Evolutionary conservation across 2,888 invertebrate species (phyloP).

Genomic region (Augiades crinisus): DNA sequence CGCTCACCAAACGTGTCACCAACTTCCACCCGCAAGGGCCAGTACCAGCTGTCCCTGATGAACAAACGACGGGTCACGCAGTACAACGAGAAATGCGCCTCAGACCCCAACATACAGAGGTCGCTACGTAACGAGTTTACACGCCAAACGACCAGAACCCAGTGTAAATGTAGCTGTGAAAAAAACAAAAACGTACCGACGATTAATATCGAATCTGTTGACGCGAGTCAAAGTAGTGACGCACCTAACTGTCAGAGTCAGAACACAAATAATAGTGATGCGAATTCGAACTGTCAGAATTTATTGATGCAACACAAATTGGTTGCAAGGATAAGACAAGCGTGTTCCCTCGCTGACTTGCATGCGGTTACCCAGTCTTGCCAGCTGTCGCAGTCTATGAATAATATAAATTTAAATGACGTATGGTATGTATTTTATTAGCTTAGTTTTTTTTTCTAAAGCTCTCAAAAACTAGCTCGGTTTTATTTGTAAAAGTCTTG

Average conservation of each 20-base stretch:
- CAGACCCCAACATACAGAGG: conserved; percentile 64
- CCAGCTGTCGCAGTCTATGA: conserved; percentile 52
- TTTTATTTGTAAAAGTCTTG: no score
- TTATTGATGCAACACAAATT: conserved; percentile 53
- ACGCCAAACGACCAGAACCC: conserved; percentile 5
- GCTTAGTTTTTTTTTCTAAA: background rate
- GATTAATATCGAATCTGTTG: conserved; percentile 1
- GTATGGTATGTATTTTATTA: conserved; percentile 38
- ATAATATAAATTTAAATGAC: conserved; percentile 45
- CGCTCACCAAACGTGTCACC: conserved; percentile 47
- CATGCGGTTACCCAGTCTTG: conserved; percentile 44
- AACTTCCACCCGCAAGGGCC: conserved; percentile 50
- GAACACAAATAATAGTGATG: background rate
- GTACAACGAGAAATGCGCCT: conserved; percentile 54
- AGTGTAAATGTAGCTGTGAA: background rate
- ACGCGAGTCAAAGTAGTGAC: no score
- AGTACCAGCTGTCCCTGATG: conserved; percentile 67
- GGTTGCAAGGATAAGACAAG: conserved; percentile 56
- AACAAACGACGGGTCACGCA: conserved; percentile 54
- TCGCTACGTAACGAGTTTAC: conserved; percentile 35
- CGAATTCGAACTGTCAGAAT: background rate
- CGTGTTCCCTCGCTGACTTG: conserved; percentile 62
- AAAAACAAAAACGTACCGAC: background rate
- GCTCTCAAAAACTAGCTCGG: no score
- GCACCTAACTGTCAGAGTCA: no score